Evolutionary conservation across 2,797 vertebrate genomes (phyloP).

Genomic region (Sebastes goodei): DNA sequence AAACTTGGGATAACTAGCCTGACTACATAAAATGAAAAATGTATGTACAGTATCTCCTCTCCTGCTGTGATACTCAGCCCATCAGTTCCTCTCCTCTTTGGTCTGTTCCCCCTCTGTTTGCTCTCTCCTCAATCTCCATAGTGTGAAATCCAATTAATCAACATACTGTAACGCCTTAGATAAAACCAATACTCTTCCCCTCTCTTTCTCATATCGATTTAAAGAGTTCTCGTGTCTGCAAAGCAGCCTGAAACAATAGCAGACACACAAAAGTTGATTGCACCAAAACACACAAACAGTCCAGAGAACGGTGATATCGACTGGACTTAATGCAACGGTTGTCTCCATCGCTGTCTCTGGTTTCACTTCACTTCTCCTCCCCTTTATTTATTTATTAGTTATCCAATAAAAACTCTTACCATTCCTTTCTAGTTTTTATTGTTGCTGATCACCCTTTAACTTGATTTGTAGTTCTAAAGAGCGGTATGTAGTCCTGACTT

Average conservation of each 20-base stretch:
- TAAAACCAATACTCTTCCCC: slow-evolving; percentile 59
- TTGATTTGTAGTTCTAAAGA: not conserved
- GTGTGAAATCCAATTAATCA: slow-evolving; percentile 69
- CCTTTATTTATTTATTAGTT: slow-evolving; percentile 24
- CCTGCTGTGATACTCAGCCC: not conserved
- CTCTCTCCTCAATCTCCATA: slow-evolving; percentile 44
- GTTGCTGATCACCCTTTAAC: not conserved
- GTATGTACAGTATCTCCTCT: not conserved
- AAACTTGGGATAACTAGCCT: not conserved
- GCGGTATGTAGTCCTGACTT: not conserved
- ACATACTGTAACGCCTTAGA: slow-evolving; percentile 59
- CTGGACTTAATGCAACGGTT: slow-evolving; percentile 25
- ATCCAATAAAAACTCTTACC: not conserved
- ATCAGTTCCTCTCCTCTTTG: slow-evolving; percentile 17
- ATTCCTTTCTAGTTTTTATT: not conserved
- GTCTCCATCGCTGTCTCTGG: slow-evolving; percentile 13
- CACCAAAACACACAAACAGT: slow-evolving; percentile 42
- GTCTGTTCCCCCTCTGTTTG: slow-evolving; percentile 32
- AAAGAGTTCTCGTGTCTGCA: slow-evolving; percentile 37
- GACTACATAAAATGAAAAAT: not conserved
- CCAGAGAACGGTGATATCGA: slow-evolving; percentile 23
- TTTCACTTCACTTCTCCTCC: slow-evolving; percentile 20
- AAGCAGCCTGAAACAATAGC: slow-evolving; percentile 54
- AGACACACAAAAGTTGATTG: slow-evolving; percentile 32
- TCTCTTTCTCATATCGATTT: slow-evolving; percentile 49